phyloP scores from a whole-genome alignment of 2,113 vertebrate genomes.

The Xyliphius kryptos region DNA sequence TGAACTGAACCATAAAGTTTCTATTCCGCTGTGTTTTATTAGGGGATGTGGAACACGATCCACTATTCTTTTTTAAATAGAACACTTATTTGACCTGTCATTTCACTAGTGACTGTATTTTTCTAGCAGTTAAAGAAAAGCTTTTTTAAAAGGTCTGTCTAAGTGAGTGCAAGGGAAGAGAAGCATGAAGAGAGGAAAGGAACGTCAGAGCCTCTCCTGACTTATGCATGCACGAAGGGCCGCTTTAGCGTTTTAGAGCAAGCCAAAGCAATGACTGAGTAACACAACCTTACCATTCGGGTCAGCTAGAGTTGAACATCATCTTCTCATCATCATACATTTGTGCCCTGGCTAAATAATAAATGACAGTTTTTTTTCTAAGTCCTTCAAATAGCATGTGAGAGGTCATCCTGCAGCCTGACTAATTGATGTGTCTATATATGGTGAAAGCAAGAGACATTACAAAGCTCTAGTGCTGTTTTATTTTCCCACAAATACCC shows the following conservation, averaged over 20 bases:
- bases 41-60: too few species aligned
- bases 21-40: too few species aligned
- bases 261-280: constrained; percentile 52
- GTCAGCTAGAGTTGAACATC: constrained; percentile 74
- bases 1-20: too few species aligned
- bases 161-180: constrained; percentile 31
- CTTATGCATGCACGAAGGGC: constrained; percentile 57
- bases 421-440: constrained; percentile 53
- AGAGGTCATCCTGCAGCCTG: constrained; percentile 62
- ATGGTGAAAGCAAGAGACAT: too few species aligned
- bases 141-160: constrained; percentile 17
- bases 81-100: constrained; percentile 4
- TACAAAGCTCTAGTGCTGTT: too few species aligned
- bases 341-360: constrained; percentile 72
- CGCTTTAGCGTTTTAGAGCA: constrained; percentile 63
- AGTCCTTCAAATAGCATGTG: constrained; percentile 58
- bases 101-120: constrained; percentile 6
- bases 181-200: constrained; percentile 34
- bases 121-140: neutral
- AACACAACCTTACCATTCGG: constrained; percentile 58
- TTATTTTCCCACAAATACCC: too few species aligned
- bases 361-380: constrained; percentile 58
- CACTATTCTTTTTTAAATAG: too few species aligned
- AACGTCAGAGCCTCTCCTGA: constrained; percentile 16
- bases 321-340: constrained; percentile 74